Evolutionary conservation across 2,113 vertebrate species (phyloP), one percentile per base, ranked within the genome.

Genomic region (Phasianus colchicus): DNA sequence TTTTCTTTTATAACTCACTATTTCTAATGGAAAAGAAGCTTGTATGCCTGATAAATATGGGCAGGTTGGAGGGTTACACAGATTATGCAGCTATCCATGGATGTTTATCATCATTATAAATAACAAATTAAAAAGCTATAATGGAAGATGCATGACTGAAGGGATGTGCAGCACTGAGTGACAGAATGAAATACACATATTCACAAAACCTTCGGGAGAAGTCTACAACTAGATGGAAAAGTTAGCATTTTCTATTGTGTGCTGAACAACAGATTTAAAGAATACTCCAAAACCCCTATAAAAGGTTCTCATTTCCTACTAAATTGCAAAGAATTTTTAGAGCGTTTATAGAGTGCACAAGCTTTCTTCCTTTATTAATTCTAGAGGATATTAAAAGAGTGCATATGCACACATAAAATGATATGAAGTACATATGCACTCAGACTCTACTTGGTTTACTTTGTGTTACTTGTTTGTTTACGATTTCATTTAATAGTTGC

Each of bases 381-480:
- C 54, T 66, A 88, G 34, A 65, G 61, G 86, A 83, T 74, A 75
- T 25, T 60, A 86, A 52, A 86, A 67, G 54, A 85, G 66, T 40
- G 57, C 63, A 79, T 76, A 92, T 64, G 38, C 25, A 67, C 61
- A 57, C 76, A 86, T 50, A 95, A 90, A 92, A 88, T 71, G 83
- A 66, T 64, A 91, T 16, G 36, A 94, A 94, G 88, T 75, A 82
- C 79, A 83, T 71, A 90, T 24, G 58, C 36, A 82, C 30, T 80
- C 61, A 94, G 52, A 63, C 30, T 58, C 43, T 52, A 48, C 48
- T 72, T 86, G 48, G 47, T 96, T 96, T 92, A 90, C 74, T 91
- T 91, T 42, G 76, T 52, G 45, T 95, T 91, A 92, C 57, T 92
- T 86, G 65, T 60, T 95, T 95, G 77, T 94, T 97, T 92, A 95